phyloP scores from a whole-genome alignment of 2,797 vertebrate genomes.

The Ibycter americanus region DNA sequence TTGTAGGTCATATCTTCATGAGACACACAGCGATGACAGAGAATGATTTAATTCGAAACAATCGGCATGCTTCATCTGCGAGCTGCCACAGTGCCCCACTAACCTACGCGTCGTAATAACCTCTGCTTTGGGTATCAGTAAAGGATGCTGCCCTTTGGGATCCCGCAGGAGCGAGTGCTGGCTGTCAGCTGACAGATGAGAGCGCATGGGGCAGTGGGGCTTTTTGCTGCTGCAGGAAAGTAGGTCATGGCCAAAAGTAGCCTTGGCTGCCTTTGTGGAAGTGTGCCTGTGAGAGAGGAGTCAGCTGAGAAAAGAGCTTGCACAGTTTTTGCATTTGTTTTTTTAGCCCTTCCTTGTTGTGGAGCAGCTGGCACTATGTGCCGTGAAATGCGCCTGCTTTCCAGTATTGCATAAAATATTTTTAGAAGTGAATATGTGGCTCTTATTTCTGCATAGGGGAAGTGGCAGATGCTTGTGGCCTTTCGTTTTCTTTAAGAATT shows the following conservation, averaged over 20 bases:
- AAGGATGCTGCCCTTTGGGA: neutral
- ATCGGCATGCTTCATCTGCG: neutral
- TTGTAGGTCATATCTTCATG: neutral
- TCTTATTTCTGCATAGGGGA: constrained; percentile 8
- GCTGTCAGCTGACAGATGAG: neutral
- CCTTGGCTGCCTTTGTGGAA: constrained; percentile 28
- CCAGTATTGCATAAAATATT: constrained; percentile 36
- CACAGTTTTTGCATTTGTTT: neutral
- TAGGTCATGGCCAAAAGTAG: constrained; percentile 62
- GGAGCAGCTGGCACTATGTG: constrained; percentile 46
- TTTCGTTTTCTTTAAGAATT: constrained; percentile 5
- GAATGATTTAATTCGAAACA: neutral
- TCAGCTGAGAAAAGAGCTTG: neutral
- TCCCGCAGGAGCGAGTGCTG: neutral
- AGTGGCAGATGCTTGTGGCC: neutral
- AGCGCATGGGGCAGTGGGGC: neutral
- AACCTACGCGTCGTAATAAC: neutral
- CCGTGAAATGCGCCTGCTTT: constrained; percentile 8
- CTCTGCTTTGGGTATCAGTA: neutral
- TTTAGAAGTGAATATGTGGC: constrained; percentile 20
- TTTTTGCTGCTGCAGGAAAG: neutral
- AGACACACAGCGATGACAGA: neutral
- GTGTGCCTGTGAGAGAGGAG: neutral
- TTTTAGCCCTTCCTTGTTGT: constrained; percentile 19
- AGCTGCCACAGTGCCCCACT: constrained; percentile 61